Conservation (phyloP, 2,888 invertebrate genomes). For the Phaedon cochleariae region DNA sequence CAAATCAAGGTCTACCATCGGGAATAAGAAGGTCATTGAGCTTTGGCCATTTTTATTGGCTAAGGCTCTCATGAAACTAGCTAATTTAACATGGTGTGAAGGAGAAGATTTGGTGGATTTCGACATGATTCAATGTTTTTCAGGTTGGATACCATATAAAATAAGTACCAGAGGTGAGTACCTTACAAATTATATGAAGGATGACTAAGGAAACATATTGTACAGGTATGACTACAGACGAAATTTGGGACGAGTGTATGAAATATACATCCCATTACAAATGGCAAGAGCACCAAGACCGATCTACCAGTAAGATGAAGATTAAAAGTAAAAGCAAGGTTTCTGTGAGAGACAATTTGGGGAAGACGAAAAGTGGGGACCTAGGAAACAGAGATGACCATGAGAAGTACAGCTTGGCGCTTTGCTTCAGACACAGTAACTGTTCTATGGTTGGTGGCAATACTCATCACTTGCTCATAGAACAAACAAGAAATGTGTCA, state of each 20-base stretch:
- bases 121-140: constrained; percentile 60
- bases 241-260: constrained; percentile 49
- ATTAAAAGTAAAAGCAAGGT: background rate
- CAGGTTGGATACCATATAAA: constrained; percentile 60
- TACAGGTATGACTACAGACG: constrained; percentile 31
- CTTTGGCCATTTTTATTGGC: constrained; percentile 64
- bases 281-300: constrained; percentile 6
- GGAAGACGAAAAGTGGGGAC: background rate
- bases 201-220: background rate
- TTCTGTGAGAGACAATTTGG: background rate
- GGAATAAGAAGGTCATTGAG: constrained; percentile 49
- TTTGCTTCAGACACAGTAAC: background rate
- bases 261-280: constrained; percentile 20
- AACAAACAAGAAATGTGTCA: constrained; percentile 59
- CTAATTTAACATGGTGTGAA: constrained; percentile 57
- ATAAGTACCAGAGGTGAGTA: constrained; percentile 31
- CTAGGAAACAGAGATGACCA: background rate
- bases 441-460: background rate
- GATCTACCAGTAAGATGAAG: background rate
- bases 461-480: constrained; percentile 38
- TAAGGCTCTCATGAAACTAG: constrained; percentile 63
- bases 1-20: background rate
- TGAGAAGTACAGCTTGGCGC: background rate
- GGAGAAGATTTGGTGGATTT: constrained; percentile 59
- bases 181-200: background rate